Base-by-base conservation (phyloP, 2,113 vertebrate genomes). In the Syrrhaptes paradoxus region DNA sequence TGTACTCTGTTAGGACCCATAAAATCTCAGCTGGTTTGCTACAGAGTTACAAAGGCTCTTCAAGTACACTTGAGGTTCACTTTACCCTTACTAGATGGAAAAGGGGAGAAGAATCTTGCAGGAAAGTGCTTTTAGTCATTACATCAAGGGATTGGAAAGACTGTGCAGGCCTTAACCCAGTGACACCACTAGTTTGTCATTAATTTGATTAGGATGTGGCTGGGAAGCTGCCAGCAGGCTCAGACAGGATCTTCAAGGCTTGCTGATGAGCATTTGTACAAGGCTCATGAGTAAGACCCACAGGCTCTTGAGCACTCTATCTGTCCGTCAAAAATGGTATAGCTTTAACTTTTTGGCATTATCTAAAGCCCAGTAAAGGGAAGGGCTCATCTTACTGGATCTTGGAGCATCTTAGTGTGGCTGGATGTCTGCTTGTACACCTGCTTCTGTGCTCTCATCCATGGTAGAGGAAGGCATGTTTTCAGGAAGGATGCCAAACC, bases 41-140 rank as follows among this genome's bases (percentile, higher is more conserved):
- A 57, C 52, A 87, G 87, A 85, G 58, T 90, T 77, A 51, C 57
- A 54, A 18, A 78, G 7, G 17, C 65, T 95, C 79, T 86, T 93
- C 19, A 55, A 62, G 45, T 80, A 77, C 59, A 55, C 82, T 86
- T 71, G 70, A 88, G 61, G 58, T 80, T 87, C 41, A 29, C 58
- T 96, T 95, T 46, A 43, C 70, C 45, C 87, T 89, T 89, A 52
- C 31, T 87, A 65, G 76, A 79, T 49, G 13, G 93, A 91, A 78
- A 86, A 67, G 57, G 19, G 46, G 51, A 95, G 72, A 79, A 85
- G 55, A 92, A 85, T 32, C 74, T 85, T 83, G 90, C 57, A 93
- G 89, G 48, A 66, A 71, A 85, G 57, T 73, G 88, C 76, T 94
- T 91, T 95, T 41, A 93, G 68, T 82, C 68, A 19, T 58, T 75